Conservation (phyloP, 2,888 invertebrate genomes). For the Disparrhopalites patrizii region DNA sequence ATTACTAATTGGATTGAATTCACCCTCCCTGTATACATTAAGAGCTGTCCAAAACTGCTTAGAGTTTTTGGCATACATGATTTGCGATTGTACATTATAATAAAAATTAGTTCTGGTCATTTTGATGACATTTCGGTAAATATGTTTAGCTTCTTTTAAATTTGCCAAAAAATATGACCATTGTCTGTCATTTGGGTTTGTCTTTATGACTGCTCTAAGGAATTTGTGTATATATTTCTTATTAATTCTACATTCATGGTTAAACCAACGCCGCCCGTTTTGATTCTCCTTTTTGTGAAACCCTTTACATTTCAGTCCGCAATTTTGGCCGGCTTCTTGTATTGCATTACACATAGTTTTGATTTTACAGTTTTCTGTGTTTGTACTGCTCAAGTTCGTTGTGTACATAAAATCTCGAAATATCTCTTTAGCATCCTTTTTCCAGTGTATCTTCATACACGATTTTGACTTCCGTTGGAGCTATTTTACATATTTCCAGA, state of each 20-base stretch:
- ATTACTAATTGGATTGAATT: neutral
- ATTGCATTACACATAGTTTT: neutral
- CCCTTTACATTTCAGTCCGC: neutral
- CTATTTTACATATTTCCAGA: too few species aligned
- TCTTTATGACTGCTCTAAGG: neutral
- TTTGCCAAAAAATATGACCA: neutral
- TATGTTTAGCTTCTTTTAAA: neutral
- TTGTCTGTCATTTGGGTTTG: neutral
- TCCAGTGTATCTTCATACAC: neutral
- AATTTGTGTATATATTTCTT: neutral
- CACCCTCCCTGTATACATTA: neutral
- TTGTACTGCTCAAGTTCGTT: too few species aligned
- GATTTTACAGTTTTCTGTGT: neutral
- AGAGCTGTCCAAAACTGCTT: neutral
- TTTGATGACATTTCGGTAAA: neutral
- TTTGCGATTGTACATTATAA: neutral
- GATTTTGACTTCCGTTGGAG: too few species aligned
- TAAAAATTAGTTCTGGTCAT: neutral
- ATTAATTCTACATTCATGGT: neutral
- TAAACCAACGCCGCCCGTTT: neutral
- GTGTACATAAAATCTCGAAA: neutral
- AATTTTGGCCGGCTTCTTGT: neutral
- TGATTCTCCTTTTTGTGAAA: neutral
- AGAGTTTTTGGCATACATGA: neutral
- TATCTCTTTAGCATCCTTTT: neutral